Base-by-base conservation (phyloP, 2,113 vertebrate species). In the Oreochromis niloticus region DNA sequence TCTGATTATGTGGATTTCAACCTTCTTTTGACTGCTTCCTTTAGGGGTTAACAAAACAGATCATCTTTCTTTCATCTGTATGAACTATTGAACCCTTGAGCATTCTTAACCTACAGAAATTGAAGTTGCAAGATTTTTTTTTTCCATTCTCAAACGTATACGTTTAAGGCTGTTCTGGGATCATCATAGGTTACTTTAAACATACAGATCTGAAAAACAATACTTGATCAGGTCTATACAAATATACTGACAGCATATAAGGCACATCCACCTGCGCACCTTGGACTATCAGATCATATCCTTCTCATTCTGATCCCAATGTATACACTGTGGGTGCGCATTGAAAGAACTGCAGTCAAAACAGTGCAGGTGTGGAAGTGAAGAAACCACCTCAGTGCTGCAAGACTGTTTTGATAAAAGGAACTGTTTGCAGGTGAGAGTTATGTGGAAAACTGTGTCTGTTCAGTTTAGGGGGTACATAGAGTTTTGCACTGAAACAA, bases 191-290 rank as follows among this genome's bases (percentile, higher is more conserved):
- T 66, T 66, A 66, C 61, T 66, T 39, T 66, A 66, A 66, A 66
- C 61, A 66, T 39, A 66, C 61, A 36, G 32, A 66, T 10, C 19
- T n/a, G 61, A 66, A 63, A 63, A 36, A n/a, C 1, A 1, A 22
- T 66, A 39, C 36, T 68, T 68, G 0, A 41, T 68, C 0, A 41
- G n/a, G 63, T 68, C 63, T 68, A 41, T 22, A 68, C 63, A 68
- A 9, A 68, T 41, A 68, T 0, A 24, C 63, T 41, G 63, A 68
- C 32, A 68, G 19, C 39, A 22, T 41, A 68, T 24, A 68, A 68
- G 36, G 19, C 0, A 0, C 0, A 41, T 41, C 1, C 63, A 68
- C 7, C n/a, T 41, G 0, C 1, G 3, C 63, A 68, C 63, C 63
- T 41, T 4, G 0, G 63, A 68, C 63, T 41, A 22, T 1, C 63